Evolutionary conservation across 2,888 invertebrate genomes (phyloP), one percentile per base, ranked within the genome.

Genomic region (Stenurella melanura): DNA sequence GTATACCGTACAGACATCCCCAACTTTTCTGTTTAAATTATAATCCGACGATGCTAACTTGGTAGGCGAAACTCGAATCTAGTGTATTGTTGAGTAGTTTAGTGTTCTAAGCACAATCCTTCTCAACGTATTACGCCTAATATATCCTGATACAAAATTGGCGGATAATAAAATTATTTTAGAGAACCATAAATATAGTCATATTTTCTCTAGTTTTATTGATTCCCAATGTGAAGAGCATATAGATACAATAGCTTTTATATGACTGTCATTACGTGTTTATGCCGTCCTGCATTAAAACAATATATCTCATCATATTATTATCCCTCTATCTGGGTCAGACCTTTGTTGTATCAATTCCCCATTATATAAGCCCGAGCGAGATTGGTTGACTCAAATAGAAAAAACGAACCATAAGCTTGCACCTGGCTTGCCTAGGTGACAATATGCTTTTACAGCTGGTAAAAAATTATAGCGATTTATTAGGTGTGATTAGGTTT

Each of bases 271-370:
- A 38, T 60, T 57, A 57, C 18, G 58, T 70, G 60, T 70, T 70
- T 42, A 70, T 58, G 70, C 60, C 19, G 15, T 57, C 50, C 67
- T 56, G 58, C 70, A 70, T 60, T 70, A 70, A 70, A 70, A 70
- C 70, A 70, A 70, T 70, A 70, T 70, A 58, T 70, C 60, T 58
- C 70, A 70, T 70, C 60, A 70, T 70, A 69, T 57, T 57, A 57
- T 26, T 67, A 56, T 70, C 15, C 60, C 38, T 50, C 42, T 60
- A 58, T 60, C 70, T 70, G 42, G 70, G 70, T 70, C 70, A 50
- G 19, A 42, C 42, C 58, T 38, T 21, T 38, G 60, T 70, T 70
- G 60, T 70, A 70, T 70, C 60, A 42, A n/a, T 38, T 70, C 21
- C 21, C 42, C 60, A 38, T 50, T 12, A 70, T 70, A 42, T 21